Evolutionary conservation across 1,140 invertebrate species (phyloP), one percentile per base, ranked within the genome.

Genomic region (Armadillidium nasatum): DNA sequence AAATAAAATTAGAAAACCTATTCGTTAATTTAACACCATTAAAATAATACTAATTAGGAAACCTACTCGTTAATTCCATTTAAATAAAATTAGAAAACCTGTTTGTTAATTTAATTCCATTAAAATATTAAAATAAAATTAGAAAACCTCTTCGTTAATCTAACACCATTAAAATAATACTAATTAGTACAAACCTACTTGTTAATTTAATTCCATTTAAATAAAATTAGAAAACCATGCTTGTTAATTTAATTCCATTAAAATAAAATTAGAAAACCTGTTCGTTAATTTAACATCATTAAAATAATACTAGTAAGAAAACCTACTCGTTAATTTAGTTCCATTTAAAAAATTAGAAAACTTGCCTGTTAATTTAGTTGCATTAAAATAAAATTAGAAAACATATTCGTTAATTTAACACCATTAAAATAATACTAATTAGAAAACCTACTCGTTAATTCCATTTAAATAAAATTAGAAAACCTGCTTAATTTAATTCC

Each of bases 201-300:
- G 90, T 94, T 6, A 96, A 91, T 7, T 93, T 95, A 9, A 97
- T 89, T 3, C 95, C 95, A n/a, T n/a, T n/a, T n/a, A n/a, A n/a
- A n/a, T n/a, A n/a, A n/a, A n/a, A n/a, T n/a, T n/a, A n/a, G 11
- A 60, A 60, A 54, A 83, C 80, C 86, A n/a, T 86, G 91, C 92
- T 89, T 84, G 90, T 94, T 6, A 96, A 91, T 7, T 93, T 95
- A 9, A 97, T 89, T 3, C 95, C 95, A n/a, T n/a, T n/a, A n/a
- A n/a, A n/a, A n/a, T n/a, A n/a, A n/a, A n/a, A n/a, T n/a, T n/a
- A n/a, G 11, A 60, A 60, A 54, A 83, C 80, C 86, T 86, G 91
- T 91, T 89, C 84, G 90, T 94, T 6, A 96, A 91, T 7, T 93
- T 95, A 9, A 97, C n/a, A n/a, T n/a, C n/a, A n/a, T n/a, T n/a